Evolutionary conservation across 2,113 vertebrate genomes (phyloP).

Genomic region (Bothrops jararaca): DNA sequence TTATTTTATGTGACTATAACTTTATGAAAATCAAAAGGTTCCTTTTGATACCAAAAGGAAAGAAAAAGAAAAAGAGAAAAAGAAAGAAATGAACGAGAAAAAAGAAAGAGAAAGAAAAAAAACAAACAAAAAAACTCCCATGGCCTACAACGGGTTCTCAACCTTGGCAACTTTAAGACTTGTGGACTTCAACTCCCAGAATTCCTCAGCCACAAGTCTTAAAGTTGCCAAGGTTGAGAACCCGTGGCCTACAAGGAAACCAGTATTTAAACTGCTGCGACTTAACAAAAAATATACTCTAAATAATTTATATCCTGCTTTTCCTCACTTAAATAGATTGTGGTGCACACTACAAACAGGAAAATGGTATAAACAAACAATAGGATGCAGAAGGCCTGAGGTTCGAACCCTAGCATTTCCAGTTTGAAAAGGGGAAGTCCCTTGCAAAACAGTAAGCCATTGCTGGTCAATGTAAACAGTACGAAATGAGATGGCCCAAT

Average conservation of each 20-base stretch:
- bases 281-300: not conserved
- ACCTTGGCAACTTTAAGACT: too few relatives aligned
- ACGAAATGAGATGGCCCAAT: not conserved
- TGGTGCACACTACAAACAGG: not conserved
- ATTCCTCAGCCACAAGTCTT: too few relatives aligned
- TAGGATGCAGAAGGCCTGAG: not conserved
- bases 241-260: rapidly evolving
- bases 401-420: not conserved
- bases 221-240: too few relatives aligned
- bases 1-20: not conserved
- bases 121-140: rapidly evolving
- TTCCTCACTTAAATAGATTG: not conserved
- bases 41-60: not conserved
- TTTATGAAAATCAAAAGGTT: not conserved
- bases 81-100: not conserved
- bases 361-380: not conserved
- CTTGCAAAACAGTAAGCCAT: not conserved
- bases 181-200: too few relatives aligned
- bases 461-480: not conserved
- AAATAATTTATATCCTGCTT: not conserved
- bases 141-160: too few relatives aligned
- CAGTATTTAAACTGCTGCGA: not conserved
- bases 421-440: not conserved
- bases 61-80: not conserved
- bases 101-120: not conserved